Percentiles rank a stretch among this genome's conserved stretches.
These are phyloP conservation scores for Apaloderma vittatum DNA, from an alignment of 2,113 vertebrate species.

Conservation along the genomic window DNA sequence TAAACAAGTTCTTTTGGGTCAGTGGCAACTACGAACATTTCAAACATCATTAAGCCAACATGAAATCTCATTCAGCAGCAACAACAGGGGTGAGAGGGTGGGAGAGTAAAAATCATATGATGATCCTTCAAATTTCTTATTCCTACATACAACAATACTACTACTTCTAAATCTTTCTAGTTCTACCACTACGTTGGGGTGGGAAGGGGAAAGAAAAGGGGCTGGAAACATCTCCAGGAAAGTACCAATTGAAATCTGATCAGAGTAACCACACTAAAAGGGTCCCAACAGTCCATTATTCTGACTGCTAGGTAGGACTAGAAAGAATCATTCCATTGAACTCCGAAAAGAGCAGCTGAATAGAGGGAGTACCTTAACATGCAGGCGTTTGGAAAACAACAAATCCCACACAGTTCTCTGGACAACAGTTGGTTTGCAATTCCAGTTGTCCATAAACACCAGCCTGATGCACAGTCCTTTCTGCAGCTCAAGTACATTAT, in stretches of 20 bases:
- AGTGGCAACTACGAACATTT: background rate
- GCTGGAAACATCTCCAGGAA: background rate
- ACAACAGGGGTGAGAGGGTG: background rate
- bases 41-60: background rate
- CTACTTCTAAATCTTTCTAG: background rate
- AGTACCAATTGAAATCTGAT: background rate
- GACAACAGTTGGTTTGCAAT: background rate
- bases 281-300: background rate
- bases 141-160: background rate
- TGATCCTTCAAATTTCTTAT: background rate
- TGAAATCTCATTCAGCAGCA: background rate
- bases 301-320: background rate
- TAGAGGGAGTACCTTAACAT: background rate
- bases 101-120: background rate
- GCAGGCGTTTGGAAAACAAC: background rate
- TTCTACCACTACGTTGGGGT: accelerated
- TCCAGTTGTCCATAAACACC: background rate
- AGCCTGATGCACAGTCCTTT: background rate
- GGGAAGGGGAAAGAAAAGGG: background rate
- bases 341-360: background rate
- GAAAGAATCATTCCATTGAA: background rate
- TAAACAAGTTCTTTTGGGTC: slow-evolving; percentile 33
- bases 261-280: background rate
- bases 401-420: background rate
- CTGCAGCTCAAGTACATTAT: background rate